phyloP scores from a whole-genome alignment of 1,140 invertebrate species.

The Formica exsecta region DNA sequence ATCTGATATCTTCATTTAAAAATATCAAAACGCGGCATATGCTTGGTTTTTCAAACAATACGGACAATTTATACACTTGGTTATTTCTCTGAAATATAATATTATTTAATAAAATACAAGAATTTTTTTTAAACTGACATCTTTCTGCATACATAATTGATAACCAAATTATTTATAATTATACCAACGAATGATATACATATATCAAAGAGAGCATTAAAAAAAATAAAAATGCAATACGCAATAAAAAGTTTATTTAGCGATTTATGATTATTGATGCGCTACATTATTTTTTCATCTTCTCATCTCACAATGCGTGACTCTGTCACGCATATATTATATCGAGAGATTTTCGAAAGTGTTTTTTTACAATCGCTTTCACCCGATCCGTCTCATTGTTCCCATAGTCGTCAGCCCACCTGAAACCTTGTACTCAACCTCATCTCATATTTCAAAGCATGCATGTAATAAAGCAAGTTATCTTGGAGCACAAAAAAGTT shows the following conservation, averaged over 20 bases:
- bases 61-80: neutral
- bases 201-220: neutral
- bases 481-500: conserved; percentile 16
- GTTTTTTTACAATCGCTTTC: conserved; percentile 62
- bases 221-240: conserved; percentile 3
- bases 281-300: neutral
- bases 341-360: conserved; percentile 70
- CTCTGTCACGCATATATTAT: neutral
- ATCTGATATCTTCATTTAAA: conserved; percentile 9
- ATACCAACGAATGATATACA: neutral
- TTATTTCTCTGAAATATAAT: neutral
- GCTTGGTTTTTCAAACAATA: neutral
- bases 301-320: conserved; percentile 33
- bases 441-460: conserved; percentile 48
- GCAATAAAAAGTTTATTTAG: neutral
- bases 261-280: neutral
- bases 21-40: neutral
- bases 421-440: conserved; percentile 25
- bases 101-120: neutral
- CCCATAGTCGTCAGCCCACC: conserved; percentile 50
- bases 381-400: conserved; percentile 63
- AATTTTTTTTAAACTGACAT: neutral
- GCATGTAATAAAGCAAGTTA: conserved; percentile 1
- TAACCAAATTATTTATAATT: neutral
- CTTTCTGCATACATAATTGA: neutral